Evolutionary conservation across 2,113 vertebrate genomes (phyloP), one percentile per base, ranked within the genome.

Genomic region (Odontophorus gujanensis): DNA sequence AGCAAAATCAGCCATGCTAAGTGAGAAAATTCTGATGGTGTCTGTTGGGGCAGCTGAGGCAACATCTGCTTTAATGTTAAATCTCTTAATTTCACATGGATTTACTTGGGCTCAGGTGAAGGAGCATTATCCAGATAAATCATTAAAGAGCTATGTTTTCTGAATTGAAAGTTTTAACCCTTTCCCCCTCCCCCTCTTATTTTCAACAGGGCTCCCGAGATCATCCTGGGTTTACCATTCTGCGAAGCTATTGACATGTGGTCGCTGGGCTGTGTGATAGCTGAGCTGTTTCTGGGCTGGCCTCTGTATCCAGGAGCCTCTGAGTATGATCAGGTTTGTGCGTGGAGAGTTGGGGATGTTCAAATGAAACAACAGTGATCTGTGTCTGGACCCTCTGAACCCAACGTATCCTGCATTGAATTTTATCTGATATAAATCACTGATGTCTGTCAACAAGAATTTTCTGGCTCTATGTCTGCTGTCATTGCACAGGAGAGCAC

Each of bases 171-270:
- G 4, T 92, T 63, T 87, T 80, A 87, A 72, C 75, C 79, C 68
- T 57, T 51, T 68, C 47, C 89, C 48, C 87, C 7, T 21, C 79
- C 58, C 71, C 16, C 38, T 63, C 40, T 85, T 88, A 61, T 71
- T 69, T 90, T 69, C 87, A 3, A 47, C 97, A 99, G 99, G 95
- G 99, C 99, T 86, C 99, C 99, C 40, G 99, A 99, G 97, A 99
- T 99, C 94, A 99, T 99, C 30, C 98, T 99, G 96, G 99, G 99
- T 13, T 97, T 99, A 57, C 99, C 99, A 0, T 99, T 99, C 98
- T 99, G 99, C 73, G 99, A 99, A 97, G 99, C 99, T 57, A 99
- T 99, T 93, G 99, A 99, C 97, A 99, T 99, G 99, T 99, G 99
- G 99, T 99, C 99, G 0, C 73, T 99, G 97, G 99, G 99, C 82